Percentiles rank a stretch among this genome's conserved stretches.
These are phyloP conservation scores for Cirrhinus mrigala DNA, from an alignment of 2,797 vertebrate species.

Conservation along the genomic window DNA sequence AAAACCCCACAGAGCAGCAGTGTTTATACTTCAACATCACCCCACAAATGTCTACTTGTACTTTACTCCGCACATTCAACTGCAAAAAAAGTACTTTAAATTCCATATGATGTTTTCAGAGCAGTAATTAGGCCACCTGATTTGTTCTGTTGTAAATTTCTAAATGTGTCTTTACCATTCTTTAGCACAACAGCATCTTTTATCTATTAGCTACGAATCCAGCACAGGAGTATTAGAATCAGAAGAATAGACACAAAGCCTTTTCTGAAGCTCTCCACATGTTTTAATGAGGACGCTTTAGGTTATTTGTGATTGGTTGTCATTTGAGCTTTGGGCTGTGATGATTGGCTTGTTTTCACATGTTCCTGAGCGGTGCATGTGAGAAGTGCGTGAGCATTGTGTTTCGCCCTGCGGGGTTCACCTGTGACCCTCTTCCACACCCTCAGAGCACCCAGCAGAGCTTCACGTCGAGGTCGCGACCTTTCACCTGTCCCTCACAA, in stretches of 20 bases:
- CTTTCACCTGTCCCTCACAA: constrained; percentile 48
- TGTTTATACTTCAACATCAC: neutral
- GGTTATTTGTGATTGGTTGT: constrained; percentile 8
- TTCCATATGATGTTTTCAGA: neutral
- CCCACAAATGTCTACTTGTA: neutral
- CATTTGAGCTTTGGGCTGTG: neutral
- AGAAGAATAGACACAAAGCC: neutral
- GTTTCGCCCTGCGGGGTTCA: constrained; percentile 5
- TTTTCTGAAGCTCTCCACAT: constrained; percentile 2
- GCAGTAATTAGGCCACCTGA: neutral
- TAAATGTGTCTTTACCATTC: neutral
- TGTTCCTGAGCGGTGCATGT: constrained; percentile 5
- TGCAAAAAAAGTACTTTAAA: neutral
- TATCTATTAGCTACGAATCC: neutral
- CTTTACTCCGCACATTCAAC: neutral
- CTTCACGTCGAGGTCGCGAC: constrained; percentile 17
- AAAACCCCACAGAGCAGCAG: neutral
- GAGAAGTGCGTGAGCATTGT: constrained; percentile 31
- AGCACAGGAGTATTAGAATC: neutral
- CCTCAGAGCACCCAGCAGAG: constrained; percentile 7
- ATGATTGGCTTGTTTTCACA: constrained; percentile 7
- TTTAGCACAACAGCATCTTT: neutral
- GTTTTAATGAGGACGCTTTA: neutral
- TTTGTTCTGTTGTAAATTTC: neutral
- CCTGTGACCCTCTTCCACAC: constrained; percentile 39